These are phyloP conservation scores for Anguilla megastoma DNA, from an alignment of 2,797 vertebrate genomes.

Conservation along the genomic window DNA sequence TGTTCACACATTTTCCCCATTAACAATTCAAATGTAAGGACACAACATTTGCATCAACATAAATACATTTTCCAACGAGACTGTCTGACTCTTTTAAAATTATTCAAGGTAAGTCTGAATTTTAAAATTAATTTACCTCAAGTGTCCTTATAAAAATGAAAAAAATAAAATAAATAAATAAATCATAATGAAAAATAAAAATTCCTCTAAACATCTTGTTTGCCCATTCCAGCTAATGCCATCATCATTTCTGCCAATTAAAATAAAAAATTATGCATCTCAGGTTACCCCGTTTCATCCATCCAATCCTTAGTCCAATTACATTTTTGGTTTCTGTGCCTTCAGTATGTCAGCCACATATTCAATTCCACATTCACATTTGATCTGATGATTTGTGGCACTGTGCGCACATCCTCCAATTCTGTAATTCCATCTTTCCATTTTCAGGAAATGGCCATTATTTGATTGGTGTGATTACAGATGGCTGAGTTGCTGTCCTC, in stretches of 20 bases:
- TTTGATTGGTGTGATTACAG: neutral
- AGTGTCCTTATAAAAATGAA: conserved; percentile 25
- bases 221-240: neutral
- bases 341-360: conserved; percentile 34
- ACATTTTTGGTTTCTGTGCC: conserved; percentile 32
- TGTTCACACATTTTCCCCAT: conserved; percentile 41
- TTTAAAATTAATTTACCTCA: conserved; percentile 20
- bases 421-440: conserved; percentile 21
- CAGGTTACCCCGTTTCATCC: neutral
- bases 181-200: neutral
- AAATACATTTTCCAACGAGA: conserved; percentile 17
- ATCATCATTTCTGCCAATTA: conserved; percentile 29
- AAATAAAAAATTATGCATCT: conserved; percentile 28
- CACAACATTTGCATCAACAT: conserved; percentile 20
- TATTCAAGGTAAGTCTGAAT: conserved; percentile 13
- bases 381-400: conserved; percentile 13
- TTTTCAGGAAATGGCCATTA: neutral
- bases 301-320: conserved; percentile 39
- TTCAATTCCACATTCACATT: conserved; percentile 42
- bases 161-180: neutral
- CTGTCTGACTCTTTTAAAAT: conserved; percentile 45
- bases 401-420: conserved; percentile 11
- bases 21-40: conserved; percentile 43
- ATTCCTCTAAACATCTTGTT: neutral
- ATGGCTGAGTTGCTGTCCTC: neutral